Conservation (phyloP, 2,113 vertebrate species). For the Saimiri boliviensis region DNA sequence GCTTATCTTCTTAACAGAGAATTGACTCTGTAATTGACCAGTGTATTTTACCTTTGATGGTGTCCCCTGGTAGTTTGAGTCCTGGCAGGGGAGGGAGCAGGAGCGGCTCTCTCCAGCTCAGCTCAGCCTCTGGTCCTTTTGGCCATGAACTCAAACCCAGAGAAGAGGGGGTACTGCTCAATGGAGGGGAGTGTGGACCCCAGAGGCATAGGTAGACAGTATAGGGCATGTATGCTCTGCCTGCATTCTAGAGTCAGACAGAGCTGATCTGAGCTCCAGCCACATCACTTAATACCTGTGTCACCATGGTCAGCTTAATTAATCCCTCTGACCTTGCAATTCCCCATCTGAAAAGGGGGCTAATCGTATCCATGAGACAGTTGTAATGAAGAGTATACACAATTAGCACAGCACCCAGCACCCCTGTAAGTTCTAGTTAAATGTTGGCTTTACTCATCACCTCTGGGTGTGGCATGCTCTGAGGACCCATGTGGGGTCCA, state of each 20-base stretch:
- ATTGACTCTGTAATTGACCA: slow-evolving; percentile 3
- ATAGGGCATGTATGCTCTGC: background rate
- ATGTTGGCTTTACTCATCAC: background rate
- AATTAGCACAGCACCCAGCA: background rate
- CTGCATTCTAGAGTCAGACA: background rate
- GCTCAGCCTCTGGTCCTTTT: background rate
- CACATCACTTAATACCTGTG: background rate
- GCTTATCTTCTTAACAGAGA: background rate
- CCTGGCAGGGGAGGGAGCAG: background rate
- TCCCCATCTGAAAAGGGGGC: slow-evolving; percentile 37
- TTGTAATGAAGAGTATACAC: background rate
- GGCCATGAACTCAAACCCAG: background rate
- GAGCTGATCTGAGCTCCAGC: background rate
- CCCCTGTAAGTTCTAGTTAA: background rate
- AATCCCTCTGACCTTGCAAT: slow-evolving; percentile 36
- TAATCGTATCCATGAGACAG: slow-evolving; percentile 8
- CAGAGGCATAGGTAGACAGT: background rate
- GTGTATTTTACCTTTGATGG: slow-evolving; percentile 32
- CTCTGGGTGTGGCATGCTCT: fast-evolving
- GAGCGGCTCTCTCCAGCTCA: background rate
- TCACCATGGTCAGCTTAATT: slow-evolving; percentile 25
- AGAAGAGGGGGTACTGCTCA: background rate
- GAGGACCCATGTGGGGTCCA: fast-evolving
- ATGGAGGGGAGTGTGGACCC: background rate
- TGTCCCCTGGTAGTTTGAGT: background rate